Evolutionary conservation across 2,797 vertebrate genomes (phyloP), one percentile per base, ranked within the genome.

Genomic region (Austrolebias charrua): DNA sequence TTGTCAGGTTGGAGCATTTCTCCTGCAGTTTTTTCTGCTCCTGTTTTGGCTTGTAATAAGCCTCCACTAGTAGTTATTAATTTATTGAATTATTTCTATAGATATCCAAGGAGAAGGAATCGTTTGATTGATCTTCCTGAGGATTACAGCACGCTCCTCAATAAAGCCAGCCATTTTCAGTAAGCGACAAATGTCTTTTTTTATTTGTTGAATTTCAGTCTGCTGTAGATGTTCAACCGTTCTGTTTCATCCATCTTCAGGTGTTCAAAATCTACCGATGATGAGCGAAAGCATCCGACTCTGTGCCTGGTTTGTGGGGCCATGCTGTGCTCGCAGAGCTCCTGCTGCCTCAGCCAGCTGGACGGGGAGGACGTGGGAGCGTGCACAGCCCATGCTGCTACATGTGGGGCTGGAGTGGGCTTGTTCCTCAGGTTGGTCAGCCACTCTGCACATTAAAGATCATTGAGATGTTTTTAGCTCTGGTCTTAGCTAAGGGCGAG

Each of bases 131-230:
- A 96, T 48, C 96, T 99, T 89, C 98, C 98, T 13, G 96, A 98
- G 71, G 98, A 99, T 86, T 99, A 99, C 76, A 99, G 96, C 63
- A 92, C 89, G 71, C 94, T 99, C 71, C 93, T 99, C 75, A 99
- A 98, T 86, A 95, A 95, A 91, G 96, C 95, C 60, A 96, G 96
- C 86, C 95, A 96, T 76, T 99, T 98, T 83, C 95, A 93, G 98
- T 99, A 91, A 93, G 92, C 69, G 16, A 10, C 5, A n/a, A 3
- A 48, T 49, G n/a, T n/a, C 10, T 16, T 15, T 38, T 45, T 46
- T 66, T 19, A n/a, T 20, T 43, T 3, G 10, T 4, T 1, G 5
- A 14, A 40, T 67, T 48, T 46, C 8, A 4, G 14, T 5, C n/a
- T 8, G 15, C 19, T 10, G 8, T 43, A 24, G 40, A 16, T 28